Percentiles rank a stretch among this genome's conserved stretches.
Conservation (phyloP, 2,797 vertebrate genomes). For the Alectoris magna region DNA sequence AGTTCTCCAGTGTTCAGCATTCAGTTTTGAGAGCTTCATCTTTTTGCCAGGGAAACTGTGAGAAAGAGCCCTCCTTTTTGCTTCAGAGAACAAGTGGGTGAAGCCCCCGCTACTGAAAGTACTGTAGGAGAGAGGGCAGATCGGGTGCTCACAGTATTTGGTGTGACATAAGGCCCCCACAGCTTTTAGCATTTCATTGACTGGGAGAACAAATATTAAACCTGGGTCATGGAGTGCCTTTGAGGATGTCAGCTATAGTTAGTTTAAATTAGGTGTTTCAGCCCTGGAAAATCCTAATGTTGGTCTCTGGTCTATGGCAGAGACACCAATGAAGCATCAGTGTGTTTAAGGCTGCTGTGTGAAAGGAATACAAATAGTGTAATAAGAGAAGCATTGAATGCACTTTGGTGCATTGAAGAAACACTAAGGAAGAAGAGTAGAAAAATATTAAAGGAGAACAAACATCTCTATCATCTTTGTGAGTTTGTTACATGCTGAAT, state of each 20-base stretch:
- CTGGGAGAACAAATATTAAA: background rate
- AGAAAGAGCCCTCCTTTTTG: background rate
- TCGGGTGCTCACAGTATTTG: background rate
- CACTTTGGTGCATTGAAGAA: background rate
- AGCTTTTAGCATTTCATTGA: background rate
- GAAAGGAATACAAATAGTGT: background rate
- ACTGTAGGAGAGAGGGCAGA: background rate
- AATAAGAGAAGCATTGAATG: background rate
- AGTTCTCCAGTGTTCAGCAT: background rate
- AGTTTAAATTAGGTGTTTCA: background rate
- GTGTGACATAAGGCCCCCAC: background rate
- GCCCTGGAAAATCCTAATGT: background rate
- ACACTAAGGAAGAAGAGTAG: background rate
- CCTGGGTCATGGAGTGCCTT: background rate
- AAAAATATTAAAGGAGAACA: slow-evolving; percentile 12
- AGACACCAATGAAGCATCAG: background rate
- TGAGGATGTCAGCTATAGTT: background rate
- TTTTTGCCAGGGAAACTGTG: background rate
- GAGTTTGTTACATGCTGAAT: slow-evolving; percentile 50
- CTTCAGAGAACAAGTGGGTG: background rate
- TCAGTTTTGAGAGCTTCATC: background rate
- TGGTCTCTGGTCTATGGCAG: background rate
- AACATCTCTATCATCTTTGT: slow-evolving; percentile 23
- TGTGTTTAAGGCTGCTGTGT: background rate
- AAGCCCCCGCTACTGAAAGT: background rate